Percentiles rank a stretch among this genome's conserved stretches.
These are phyloP conservation scores for Cantharis flavilabris DNA, from an alignment of 2,888 invertebrate species.

Conservation along the genomic window DNA sequence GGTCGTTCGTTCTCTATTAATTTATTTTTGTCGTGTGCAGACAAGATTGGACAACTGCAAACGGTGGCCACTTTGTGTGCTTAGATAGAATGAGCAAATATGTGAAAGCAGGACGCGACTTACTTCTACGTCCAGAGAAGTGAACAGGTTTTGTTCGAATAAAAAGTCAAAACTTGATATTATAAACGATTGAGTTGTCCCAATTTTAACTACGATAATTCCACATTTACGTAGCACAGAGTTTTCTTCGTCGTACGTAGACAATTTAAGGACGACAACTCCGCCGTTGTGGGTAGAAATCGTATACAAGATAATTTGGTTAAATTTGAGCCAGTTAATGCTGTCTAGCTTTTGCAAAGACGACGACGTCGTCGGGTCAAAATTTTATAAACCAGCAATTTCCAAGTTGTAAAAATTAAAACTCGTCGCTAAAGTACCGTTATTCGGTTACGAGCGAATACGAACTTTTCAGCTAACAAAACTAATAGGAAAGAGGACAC, in stretches of 20 bases:
- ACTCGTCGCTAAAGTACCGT: background rate
- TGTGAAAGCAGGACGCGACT: constrained; percentile 25
- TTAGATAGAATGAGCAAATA: constrained; percentile 6
- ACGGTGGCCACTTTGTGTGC: constrained; percentile 11
- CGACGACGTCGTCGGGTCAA: background rate
- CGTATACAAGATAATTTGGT: background rate
- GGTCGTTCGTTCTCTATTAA: constrained; percentile 30
- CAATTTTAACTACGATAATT: too few species aligned
- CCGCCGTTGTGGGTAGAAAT: background rate
- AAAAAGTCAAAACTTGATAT: background rate
- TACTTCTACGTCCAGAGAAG: background rate
- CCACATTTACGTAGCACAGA: too few species aligned
- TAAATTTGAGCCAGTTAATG: background rate
- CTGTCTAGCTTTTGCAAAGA: background rate
- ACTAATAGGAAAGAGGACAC: constrained; percentile 2
- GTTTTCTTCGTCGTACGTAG: background rate
- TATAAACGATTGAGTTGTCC: too few species aligned
- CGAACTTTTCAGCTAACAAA: background rate
- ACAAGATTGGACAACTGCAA: constrained; percentile 2
- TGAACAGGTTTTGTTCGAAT: background rate
- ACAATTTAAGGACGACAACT: background rate
- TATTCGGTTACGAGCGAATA: background rate
- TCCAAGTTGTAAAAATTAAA: background rate
- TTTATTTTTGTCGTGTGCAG: constrained; percentile 24
- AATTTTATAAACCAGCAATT: background rate